Percentiles rank a stretch among this genome's conserved stretches.
These are phyloP conservation scores for Phalacrocorax brasilianus DNA, from an alignment of 2,113 vertebrate species.

Conservation along the genomic window DNA sequence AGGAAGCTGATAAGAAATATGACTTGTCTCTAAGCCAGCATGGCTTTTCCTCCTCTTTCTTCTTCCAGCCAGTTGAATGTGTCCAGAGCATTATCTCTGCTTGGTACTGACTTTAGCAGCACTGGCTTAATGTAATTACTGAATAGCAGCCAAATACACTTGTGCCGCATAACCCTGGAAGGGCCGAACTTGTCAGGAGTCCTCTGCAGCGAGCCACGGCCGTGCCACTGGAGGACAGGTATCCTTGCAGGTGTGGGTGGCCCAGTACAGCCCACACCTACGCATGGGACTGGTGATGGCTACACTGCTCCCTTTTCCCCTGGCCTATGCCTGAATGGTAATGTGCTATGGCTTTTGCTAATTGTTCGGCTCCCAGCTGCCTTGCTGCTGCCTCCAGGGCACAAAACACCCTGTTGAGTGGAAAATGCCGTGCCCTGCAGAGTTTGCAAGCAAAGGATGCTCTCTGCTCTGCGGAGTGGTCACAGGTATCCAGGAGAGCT, in stretches of 20 bases:
- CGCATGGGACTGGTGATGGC: fast-evolving
- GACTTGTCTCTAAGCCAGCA: slow-evolving; percentile 55
- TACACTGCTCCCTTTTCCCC: not conserved
- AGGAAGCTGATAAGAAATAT: slow-evolving; percentile 68
- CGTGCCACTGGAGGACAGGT: fast-evolving
- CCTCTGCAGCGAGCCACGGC: not conserved
- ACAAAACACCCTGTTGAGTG: not conserved
- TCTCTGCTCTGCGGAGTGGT: fast-evolving
- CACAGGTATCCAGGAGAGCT: fast-evolving
- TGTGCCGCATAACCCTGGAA: not conserved
- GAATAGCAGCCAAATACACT: slow-evolving; percentile 25
- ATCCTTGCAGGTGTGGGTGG: not conserved
- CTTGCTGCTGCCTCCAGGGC: not conserved
- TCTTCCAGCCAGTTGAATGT: slow-evolving; percentile 45
- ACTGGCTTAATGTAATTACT: slow-evolving; percentile 62
- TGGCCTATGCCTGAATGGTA: not conserved
- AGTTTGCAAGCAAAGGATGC: not conserved
- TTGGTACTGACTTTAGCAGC: slow-evolving; percentile 43
- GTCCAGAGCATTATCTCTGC: slow-evolving; percentile 55
- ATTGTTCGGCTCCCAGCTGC: fast-evolving
- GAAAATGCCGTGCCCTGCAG: not conserved
- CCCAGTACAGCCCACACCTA: not conserved
- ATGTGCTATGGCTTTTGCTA: fast-evolving
- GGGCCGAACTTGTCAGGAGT: not conserved
- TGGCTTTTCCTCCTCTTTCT: slow-evolving; percentile 62